Base-by-base conservation (phyloP, 64 coral and sea anemone genomes). In the Actinia equina region DNA sequence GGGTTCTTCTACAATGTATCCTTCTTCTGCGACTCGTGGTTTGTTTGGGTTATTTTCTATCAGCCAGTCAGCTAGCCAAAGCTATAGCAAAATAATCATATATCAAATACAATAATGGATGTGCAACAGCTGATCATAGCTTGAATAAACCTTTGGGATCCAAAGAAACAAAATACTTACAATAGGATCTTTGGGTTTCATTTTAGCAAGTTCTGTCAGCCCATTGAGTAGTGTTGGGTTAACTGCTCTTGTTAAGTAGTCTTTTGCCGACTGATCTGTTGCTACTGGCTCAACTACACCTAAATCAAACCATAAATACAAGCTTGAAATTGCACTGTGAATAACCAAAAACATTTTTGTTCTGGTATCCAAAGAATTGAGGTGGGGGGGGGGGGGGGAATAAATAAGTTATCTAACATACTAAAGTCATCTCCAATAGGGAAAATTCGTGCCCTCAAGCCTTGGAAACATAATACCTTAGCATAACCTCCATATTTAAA, bases 261-360 rank as follows among this genome's bases (percentile, higher is more conserved):
- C 96, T 71, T 98, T 98, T 77, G 96, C 96, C 53, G 87, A 90
- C 65, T 98, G 96, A 2, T 88, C 96, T 30, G 93, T 95, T 44
- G 96, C 87, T 82, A 98, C 63, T 55, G 96, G 96, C 23, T 98
- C 96, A 46, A 98, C 96, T 52, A 98, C 84, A 93, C 93, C 96
- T 98, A 56, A n/a, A 87, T 88, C 11, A 91, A 77, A 0, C 46
- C 1, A 49, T 49, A 49, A 49, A 49, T 49, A 49, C 46, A 49
- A 49, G 4, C 4, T 49, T 49, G 46, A 49, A 49, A 49, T 49
- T 37, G 30, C 30, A 37, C 30, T 37, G 30, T 37, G 30, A 37
- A 37, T 37, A 37, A 37, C 30, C 0, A 37, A 37, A 0, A 37
- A 37, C 30, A 37, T 37, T 37, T 37, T 37, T 37, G 30, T 0